These are phyloP conservation scores for Trachemys scripta DNA, from an alignment of 2,113 vertebrate genomes.

Conservation along the genomic window DNA sequence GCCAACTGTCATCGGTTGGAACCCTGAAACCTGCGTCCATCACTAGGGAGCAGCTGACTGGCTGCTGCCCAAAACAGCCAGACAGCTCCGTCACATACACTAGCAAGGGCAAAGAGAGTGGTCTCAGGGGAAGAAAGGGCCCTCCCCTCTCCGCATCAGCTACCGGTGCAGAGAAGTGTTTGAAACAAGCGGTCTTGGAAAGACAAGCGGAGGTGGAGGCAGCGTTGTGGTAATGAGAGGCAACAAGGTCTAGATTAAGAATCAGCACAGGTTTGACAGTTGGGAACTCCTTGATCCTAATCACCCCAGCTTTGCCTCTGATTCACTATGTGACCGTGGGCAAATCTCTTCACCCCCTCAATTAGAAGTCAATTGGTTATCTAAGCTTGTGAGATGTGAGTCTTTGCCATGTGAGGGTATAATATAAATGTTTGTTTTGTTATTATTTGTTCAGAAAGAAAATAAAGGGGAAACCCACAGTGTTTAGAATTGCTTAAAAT, in stretches of 20 bases:
- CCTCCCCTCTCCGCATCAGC: not conserved
- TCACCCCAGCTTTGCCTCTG: not conserved
- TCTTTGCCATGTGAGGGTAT: not conserved
- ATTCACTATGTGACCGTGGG: not conserved
- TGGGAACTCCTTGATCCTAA: not conserved
- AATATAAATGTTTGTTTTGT: not conserved
- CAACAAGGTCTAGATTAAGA: not conserved
- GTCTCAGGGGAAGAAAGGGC: not conserved
- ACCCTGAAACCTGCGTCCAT: not conserved
- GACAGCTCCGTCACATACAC: not conserved
- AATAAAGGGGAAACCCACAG: not conserved
- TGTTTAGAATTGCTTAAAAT: not conserved
- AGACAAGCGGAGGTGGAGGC: not conserved
- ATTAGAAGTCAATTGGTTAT: not conserved
- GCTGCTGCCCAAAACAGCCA: not conserved
- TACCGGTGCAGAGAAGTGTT: not conserved
- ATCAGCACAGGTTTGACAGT: not conserved
- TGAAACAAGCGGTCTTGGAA: not conserved
- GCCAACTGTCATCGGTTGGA: not conserved
- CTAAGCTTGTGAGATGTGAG: not conserved
- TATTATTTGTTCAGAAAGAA: not conserved
- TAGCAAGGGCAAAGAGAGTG: not conserved
- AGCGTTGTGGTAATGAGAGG: not conserved
- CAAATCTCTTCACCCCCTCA: not conserved
- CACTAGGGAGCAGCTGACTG: too few relatives aligned